Evolutionary conservation across 1,140 invertebrate genomes (phyloP), one percentile per base, ranked within the genome.

Genomic region (Protaetia brevitarsis): DNA sequence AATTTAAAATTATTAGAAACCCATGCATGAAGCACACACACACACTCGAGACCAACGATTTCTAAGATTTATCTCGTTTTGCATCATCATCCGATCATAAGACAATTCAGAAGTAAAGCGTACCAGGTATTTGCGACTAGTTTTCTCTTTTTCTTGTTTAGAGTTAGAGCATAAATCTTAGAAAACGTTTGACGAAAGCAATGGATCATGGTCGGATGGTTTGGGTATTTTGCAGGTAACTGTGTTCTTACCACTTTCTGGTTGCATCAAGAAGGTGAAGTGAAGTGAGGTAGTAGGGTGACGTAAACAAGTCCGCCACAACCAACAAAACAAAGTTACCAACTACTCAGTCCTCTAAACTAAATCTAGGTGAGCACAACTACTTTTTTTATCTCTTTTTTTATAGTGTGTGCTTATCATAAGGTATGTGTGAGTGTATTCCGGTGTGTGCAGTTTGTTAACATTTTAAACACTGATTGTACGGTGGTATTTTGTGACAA

Each of bases 281-380:
- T 77, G 74, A 78, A 74, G 76, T 77, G 74, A 77, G 74, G 68
- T 67, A 65, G 75, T 76, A 77, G 74, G 74, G 74, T 78, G 77
- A 77, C 72, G 73, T 69, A 69, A 76, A 74, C 72, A 78, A 75
- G 74, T 77, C 77, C 77, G 77, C 77, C 75, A 75, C 77, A 78
- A 78, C 75, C 76, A 77, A 77, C 74, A 78, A 78, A 78, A 78
- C 74, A 78, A 77, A 75, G 75, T 78, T 78, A 78, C 75, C 74
- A 78, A 76, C 77, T 78, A 78, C 76, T 71, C 74, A 78, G 76
- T 78, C 73, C 74, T 76, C 72, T 73, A 71, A 66, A 62, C 72
- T 75, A 76, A 73, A 67, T 74, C 73, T 63, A 45, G 37, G 66
- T 66, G 61, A 74, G 74, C 74, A 76, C 65, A 72, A 72, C 73